These are phyloP conservation scores for Indicator maculatus DNA, from an alignment of 2,113 vertebrate species.

Conservation along the genomic window DNA sequence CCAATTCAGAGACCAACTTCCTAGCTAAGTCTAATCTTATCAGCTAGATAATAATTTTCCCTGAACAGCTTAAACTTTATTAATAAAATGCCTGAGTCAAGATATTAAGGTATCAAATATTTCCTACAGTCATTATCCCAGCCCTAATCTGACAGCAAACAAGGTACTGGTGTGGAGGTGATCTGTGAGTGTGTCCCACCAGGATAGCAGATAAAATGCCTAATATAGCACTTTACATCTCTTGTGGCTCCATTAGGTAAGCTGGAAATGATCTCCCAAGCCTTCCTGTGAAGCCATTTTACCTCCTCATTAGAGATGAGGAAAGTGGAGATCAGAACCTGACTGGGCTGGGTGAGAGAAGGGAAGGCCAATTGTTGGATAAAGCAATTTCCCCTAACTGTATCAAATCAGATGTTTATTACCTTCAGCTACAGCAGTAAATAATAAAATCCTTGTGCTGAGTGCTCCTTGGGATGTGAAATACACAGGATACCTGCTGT, in stretches of 20 bases:
- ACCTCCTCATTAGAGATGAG: neutral
- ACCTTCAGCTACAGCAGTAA: neutral
- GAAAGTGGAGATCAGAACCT: neutral
- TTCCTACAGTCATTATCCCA: neutral
- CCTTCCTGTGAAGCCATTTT: accelerated
- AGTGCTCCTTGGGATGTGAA: neutral
- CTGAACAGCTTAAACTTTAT: neutral
- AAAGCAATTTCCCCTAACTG: neutral
- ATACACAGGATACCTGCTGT: neutral
- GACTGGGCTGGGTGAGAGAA: neutral
- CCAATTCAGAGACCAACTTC: neutral
- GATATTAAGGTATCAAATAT: neutral
- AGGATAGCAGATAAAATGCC: neutral
- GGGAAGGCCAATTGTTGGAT: neutral
- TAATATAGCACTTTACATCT: neutral
- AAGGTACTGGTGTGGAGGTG: neutral
- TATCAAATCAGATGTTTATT: neutral
- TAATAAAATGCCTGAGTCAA: neutral
- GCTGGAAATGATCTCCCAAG: neutral
- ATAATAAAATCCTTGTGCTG: neutral
- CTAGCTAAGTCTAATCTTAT: neutral
- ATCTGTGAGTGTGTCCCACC: accelerated
- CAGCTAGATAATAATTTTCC: neutral
- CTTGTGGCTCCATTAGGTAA: neutral
- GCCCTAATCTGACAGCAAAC: neutral